Evolutionary conservation across 1,140 invertebrate species (phyloP).

Genomic region (Rhizoglyphus robini): DNA sequence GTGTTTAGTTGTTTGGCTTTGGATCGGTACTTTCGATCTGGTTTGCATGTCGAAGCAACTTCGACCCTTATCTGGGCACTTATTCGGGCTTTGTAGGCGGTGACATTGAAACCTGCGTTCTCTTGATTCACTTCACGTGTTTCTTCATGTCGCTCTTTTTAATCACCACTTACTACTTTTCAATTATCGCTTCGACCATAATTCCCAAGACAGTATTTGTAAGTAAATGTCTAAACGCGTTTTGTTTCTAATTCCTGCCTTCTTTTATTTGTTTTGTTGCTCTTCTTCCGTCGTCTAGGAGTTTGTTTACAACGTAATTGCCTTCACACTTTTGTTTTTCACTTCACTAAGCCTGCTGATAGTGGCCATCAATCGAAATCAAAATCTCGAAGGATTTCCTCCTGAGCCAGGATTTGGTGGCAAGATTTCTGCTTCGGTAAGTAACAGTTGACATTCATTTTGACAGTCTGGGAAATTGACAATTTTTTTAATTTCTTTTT

Average conservation of each 20-base stretch:
- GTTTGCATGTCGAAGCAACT: slow-evolving; percentile 4
- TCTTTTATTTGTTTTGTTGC: neutral
- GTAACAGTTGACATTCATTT: neutral
- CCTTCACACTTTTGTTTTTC: neutral
- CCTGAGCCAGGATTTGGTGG: slow-evolving; percentile 12
- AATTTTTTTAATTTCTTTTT: neutral
- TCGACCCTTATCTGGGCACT: neutral
- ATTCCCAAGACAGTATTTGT: slow-evolving; percentile 15
- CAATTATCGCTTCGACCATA: slow-evolving; percentile 9
- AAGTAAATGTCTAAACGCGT: neutral
- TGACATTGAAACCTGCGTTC: neutral
- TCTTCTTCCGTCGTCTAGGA: neutral
- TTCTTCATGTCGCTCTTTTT: neutral
- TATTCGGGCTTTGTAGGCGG: slow-evolving; percentile 9
- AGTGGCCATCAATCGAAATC: neutral
- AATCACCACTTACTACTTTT: neutral
- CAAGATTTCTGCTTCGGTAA: neutral
- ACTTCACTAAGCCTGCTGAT: neutral
- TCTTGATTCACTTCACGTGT: neutral
- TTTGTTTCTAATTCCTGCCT: neutral
- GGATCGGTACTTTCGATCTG: neutral
- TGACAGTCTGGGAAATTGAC: neutral
- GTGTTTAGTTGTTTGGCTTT: neutral
- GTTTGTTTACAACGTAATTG: slow-evolving; percentile 3
- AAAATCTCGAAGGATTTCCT: slow-evolving; percentile 7